phyloP scores from a whole-genome alignment of 2,888 invertebrate species.

The Conchocele bisecta region DNA sequence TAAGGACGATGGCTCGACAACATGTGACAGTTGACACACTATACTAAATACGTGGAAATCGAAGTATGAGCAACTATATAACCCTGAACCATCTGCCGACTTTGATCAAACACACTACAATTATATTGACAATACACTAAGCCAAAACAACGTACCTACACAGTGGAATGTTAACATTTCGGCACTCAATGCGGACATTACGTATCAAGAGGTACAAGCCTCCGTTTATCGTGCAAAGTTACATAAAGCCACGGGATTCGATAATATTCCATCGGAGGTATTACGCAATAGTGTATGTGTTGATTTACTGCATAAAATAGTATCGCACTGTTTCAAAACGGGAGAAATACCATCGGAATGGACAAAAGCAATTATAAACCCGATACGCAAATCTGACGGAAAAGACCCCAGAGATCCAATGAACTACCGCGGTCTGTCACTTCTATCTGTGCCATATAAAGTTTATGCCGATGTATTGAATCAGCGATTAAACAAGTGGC shows the following conservation, averaged over 20 bases:
- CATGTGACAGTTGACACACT: too few species aligned
- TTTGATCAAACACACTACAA: too few species aligned
- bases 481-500: background rate
- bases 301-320: background rate
- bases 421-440: background rate
- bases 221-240: background rate
- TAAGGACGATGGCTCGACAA: background rate
- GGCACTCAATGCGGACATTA: background rate
- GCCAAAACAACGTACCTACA: too few species aligned
- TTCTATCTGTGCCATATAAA: conserved; percentile 7
- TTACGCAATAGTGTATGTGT: background rate
- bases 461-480: conserved; percentile 2
- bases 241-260: background rate
- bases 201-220: background rate
- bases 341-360: background rate
- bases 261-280: background rate
- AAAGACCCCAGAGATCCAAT: background rate
- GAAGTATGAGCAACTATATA: too few species aligned
- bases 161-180: too few species aligned
- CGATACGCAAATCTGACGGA: background rate
- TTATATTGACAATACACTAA: too few species aligned
- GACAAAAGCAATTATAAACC: conserved; percentile 7
- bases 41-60: too few species aligned
- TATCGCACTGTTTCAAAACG: background rate
- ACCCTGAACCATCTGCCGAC: too few species aligned